Evolutionary conservation across 2,888 invertebrate genomes (phyloP), one percentile per base, ranked within the genome.

Genomic region (Oscheius myriophilus): DNA sequence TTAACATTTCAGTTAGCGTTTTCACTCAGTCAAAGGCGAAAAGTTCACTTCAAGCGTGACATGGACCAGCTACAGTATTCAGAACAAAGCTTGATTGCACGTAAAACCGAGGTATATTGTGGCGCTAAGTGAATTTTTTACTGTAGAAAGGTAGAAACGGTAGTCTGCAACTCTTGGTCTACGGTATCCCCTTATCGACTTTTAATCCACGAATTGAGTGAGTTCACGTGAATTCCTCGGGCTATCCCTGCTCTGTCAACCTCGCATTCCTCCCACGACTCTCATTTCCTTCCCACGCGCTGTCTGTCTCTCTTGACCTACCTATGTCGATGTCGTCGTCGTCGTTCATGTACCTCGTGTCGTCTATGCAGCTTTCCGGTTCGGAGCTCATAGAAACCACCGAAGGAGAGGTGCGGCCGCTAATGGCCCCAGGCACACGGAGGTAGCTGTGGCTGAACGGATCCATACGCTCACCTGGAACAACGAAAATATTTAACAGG

Each of bases 351-450:
- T 67, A 72, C 0, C 72, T 72, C 0, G 71, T 73, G 70, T 79
- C 80, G 46, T 82, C 83, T 23, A 82, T 74, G 64, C 83, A 83
- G 16, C 78, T 79, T 55, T 82, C 83, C 12, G 82, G 82, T 55
- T 83, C 83, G 2, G 77, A 77, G 52, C 73, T 79, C 76, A 82
- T 80, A n/a, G 77, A 77, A 21, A 75, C 77, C 25, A 83, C 80
- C 9, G 79, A 79, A 9, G 82, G 82, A 25, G 77, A 76, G n/a
- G 77, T 75, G n/a, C 78, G 66, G 45, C 65, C 76, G 18, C 41
- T 39, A 51, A 70, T 65, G 18, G 43, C 42, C 1, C 67, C 75
- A 0, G 78, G 78, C 3, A 78, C 78, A 43, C 78, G 74, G 18
- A 78, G 73, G 61, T 76, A 78, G 57, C 78, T 78, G 59, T 73